These are phyloP conservation scores for Clavelina lepadiformis DNA, from an alignment of 23 tunicate species.

Conservation along the genomic window DNA sequence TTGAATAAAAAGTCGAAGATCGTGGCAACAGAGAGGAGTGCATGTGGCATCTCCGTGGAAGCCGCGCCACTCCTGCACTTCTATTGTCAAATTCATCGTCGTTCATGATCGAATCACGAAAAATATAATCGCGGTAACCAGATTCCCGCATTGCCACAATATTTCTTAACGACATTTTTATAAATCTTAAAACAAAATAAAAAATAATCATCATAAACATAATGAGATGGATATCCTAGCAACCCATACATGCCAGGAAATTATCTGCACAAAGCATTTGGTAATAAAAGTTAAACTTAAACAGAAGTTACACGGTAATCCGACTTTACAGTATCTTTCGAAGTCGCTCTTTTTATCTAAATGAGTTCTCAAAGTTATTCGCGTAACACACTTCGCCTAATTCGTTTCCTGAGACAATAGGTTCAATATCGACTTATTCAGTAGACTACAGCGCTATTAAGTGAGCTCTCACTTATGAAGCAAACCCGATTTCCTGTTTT, in stretches of 20 bases:
- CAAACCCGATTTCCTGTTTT: slow-evolving; percentile 7
- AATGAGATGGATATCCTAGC: too few relatives aligned
- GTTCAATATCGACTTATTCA: not conserved
- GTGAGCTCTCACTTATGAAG: not conserved
- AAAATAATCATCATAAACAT: not conserved
- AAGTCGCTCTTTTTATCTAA: not conserved
- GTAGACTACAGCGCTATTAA: not conserved
- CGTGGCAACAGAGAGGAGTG: slow-evolving; percentile 22
- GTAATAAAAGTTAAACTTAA: too few relatives aligned
- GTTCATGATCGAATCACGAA: slow-evolving; percentile 4
- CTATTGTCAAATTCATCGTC: not conserved
- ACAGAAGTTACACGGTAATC: too few relatives aligned
- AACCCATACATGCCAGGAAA: too few relatives aligned
- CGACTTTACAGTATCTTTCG: not conserved
- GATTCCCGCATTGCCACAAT: slow-evolving; percentile 1
- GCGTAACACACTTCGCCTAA: too few relatives aligned
- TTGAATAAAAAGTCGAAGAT: slow-evolving; percentile 10
- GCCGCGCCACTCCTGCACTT: not conserved
- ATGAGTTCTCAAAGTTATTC: too few relatives aligned
- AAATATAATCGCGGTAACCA: slow-evolving; percentile 5
- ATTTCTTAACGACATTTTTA: not conserved
- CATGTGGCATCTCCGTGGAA: slow-evolving; percentile 12
- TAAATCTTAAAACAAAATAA: not conserved
- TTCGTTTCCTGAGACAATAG: not conserved
- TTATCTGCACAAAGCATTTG: too few relatives aligned